Evolutionary conservation across 2,888 invertebrate genomes (phyloP).

Genomic region (Calameuta filiformis): DNA sequence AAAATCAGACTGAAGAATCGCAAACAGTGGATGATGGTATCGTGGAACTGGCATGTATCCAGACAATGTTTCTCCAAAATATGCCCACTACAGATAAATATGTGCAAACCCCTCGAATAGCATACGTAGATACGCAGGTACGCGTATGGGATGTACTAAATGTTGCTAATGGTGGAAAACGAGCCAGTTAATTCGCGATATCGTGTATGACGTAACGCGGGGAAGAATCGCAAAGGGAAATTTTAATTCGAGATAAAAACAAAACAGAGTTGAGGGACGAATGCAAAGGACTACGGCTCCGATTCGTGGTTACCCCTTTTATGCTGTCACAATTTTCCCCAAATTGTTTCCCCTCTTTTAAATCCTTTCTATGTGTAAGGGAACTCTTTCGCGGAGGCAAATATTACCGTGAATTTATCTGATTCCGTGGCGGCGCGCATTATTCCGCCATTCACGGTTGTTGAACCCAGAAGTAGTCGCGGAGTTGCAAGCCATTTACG

Average conservation of each 20-base stretch:
- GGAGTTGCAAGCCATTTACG: neutral
- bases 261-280: conserved; percentile 6
- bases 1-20: neutral
- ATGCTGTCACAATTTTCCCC: neutral
- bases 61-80: neutral
- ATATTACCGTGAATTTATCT: neutral
- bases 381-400: neutral
- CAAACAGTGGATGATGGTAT: neutral
- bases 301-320: neutral
- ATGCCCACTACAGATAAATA: neutral
- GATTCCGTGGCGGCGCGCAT: neutral
- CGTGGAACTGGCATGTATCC: neutral
- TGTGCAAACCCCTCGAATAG: neutral
- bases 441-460: neutral
- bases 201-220: conserved; percentile 3
- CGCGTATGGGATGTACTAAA: neutral
- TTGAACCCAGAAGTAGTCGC: neutral
- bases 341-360: neutral
- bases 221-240: conserved; percentile 13
- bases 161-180: neutral
- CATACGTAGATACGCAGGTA: neutral
- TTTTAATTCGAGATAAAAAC: conserved; percentile 42
- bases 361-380: neutral
- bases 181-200: neutral
- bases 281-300: neutral